These are phyloP conservation scores for Chironomus striatipennis DNA, from an alignment of 1,140 invertebrate genomes.

Conservation along the genomic window DNA sequence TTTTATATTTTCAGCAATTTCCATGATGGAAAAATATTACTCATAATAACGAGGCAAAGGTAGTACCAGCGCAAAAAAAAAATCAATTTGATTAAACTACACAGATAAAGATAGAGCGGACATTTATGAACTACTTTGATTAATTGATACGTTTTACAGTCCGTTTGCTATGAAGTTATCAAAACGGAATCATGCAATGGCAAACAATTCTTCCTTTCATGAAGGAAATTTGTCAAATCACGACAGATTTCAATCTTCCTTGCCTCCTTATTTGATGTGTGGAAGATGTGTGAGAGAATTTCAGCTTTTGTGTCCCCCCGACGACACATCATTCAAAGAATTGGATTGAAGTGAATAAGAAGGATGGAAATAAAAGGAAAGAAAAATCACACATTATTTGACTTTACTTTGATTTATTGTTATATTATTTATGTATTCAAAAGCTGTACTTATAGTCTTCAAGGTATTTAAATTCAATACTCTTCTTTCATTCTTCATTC, in stretches of 20 bases:
- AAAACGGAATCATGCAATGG: not conserved
- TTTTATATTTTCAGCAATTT: not conserved
- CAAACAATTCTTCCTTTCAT: not conserved
- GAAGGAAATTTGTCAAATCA: conserved; percentile 8
- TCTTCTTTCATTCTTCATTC: conserved; percentile 3
- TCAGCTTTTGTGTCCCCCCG: not conserved
- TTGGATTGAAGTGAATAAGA: too few species aligned
- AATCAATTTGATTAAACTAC: too few species aligned
- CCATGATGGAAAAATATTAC: not conserved
- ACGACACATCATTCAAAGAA: not conserved
- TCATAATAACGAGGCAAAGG: too few species aligned
- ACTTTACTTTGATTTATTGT: conserved; percentile 21
- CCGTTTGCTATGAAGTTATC: not conserved
- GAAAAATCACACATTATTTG: conserved; percentile 14
- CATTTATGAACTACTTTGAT: not conserved
- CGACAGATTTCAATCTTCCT: not conserved
- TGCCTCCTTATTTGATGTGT: not conserved
- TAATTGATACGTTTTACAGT: not conserved
- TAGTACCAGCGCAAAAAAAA: too few species aligned
- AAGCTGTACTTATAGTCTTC: conserved; percentile 6
- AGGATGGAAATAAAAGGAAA: not conserved
- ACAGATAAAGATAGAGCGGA: too few species aligned
- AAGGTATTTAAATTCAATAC: conserved; percentile 17
- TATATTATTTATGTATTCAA: conserved; percentile 23
- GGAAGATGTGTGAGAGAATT: not conserved